Percentiles rank a stretch among this genome's conserved stretches.
phyloP scores from a whole-genome alignment of 2,888 invertebrate genomes.

The Tanaodytes sp. region DNA sequence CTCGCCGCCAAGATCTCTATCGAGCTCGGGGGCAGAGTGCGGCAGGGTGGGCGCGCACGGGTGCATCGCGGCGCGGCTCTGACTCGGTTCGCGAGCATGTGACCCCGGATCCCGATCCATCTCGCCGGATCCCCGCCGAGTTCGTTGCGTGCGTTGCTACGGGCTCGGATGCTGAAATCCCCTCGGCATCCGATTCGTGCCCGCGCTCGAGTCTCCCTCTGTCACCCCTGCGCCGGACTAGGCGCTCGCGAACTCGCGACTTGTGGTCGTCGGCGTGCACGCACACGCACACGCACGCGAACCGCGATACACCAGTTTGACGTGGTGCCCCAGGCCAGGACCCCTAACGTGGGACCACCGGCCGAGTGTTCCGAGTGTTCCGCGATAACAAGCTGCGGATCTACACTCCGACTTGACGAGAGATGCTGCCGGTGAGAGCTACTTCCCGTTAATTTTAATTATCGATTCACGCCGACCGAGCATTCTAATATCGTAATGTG shows the following conservation, averaged over 20 bases:
- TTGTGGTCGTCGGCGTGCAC: not conserved
- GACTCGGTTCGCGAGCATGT: not conserved
- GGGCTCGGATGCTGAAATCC: constrained; percentile 67
- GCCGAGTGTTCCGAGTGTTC: constrained; percentile 43
- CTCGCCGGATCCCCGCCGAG: constrained; percentile 61
- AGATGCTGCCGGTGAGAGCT: constrained; percentile 50
- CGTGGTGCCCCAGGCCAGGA: too few species aligned
- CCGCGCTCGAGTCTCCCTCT: constrained; percentile 41
- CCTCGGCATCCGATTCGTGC: constrained; percentile 22
- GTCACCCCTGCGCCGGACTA: constrained; percentile 23
- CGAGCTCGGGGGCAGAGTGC: not conserved
- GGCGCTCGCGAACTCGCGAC: constrained; percentile 17
- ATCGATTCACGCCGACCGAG: too few species aligned
- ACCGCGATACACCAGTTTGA: constrained; percentile 21
- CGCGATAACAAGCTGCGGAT: constrained; percentile 47
- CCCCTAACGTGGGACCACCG: constrained; percentile 24
- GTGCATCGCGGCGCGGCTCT: not conserved
- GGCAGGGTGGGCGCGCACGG: not conserved
- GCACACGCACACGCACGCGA: not conserved
- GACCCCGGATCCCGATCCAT: not conserved
- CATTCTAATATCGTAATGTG: not conserved
- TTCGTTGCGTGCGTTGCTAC: constrained; percentile 68
- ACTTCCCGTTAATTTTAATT: constrained; percentile 25
- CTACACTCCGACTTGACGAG: constrained; percentile 36
- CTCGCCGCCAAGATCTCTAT: too few species aligned